phyloP scores from a whole-genome alignment of 2,797 vertebrate genomes.

The Nannoperca obscura region DNA sequence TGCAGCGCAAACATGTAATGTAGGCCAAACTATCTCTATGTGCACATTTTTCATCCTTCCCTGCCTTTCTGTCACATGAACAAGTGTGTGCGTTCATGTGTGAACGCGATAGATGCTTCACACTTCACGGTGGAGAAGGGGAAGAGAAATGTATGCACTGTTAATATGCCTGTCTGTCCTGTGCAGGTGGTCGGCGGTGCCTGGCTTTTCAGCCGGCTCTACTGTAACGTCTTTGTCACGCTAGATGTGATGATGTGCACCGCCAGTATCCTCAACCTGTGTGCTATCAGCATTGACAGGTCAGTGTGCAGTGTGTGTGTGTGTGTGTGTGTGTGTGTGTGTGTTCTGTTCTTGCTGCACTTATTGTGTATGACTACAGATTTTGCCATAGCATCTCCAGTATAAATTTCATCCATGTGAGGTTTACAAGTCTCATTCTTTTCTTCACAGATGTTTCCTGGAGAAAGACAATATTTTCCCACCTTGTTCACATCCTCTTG shows the following conservation, averaged over 20 bases:
- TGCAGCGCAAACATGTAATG: background rate
- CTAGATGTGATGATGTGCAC: slow-evolving; percentile 99
- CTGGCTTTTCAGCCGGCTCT: slow-evolving; percentile 94
- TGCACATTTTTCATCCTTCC: background rate
- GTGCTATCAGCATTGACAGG: slow-evolving; percentile 98
- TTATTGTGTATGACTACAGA: slow-evolving; percentile 20
- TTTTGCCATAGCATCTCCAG: slow-evolving; percentile 38
- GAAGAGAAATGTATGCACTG: slow-evolving; percentile 36
- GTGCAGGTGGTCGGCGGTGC: slow-evolving; percentile 93
- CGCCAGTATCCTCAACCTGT: slow-evolving; percentile 97
- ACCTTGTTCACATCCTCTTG: slow-evolving; percentile 1
- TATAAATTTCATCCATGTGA: slow-evolving; percentile 29
- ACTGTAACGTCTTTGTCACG: slow-evolving; percentile 95
- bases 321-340: background rate
- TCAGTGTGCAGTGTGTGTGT: slow-evolving; percentile 70
- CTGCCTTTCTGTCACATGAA: slow-evolving; percentile 31
- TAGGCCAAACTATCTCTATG: background rate
- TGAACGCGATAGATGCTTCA: slow-evolving; percentile 36
- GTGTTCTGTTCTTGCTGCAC: background rate
- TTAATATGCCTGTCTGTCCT: slow-evolving; percentile 68
- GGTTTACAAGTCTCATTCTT: slow-evolving; percentile 17
- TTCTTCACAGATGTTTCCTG: slow-evolving; percentile 22
- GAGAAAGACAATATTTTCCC: background rate
- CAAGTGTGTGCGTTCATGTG: slow-evolving; percentile 18
- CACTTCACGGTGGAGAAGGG: slow-evolving; percentile 51